These are phyloP conservation scores for Sarcophaga variegata DNA, from an alignment of 2,888 invertebrate species.

Conservation along the genomic window DNA sequence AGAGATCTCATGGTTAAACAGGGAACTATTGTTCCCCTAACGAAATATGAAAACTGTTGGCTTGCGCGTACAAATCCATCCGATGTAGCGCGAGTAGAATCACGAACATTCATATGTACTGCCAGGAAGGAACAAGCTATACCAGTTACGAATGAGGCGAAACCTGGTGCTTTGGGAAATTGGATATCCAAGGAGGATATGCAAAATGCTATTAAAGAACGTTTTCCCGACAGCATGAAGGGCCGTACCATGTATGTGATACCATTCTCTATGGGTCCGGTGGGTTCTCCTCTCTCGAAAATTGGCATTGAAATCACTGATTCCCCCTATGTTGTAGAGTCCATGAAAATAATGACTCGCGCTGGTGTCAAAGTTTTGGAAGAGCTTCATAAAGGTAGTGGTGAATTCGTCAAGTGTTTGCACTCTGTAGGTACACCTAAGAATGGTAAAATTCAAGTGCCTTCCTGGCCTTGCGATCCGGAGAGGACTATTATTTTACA, in stretches of 20 bases:
- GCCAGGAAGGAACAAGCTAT: conserved; percentile 90
- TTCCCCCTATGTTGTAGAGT: conserved; percentile 97
- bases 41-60: conserved; percentile 97
- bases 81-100: conserved; percentile 98
- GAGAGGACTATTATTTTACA: conserved; percentile 96
- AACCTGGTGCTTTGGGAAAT: conserved; percentile 93
- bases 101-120: conserved; percentile 96
- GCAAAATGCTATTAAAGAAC: conserved; percentile 89
- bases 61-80: conserved; percentile 97
- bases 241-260: conserved; percentile 99
- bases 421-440: conserved; percentile 95
- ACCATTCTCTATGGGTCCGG: conserved; percentile 99
- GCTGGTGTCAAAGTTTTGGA: conserved; percentile 87
- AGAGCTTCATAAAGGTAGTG: conserved; percentile 82
- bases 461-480: conserved; percentile 98
- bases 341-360: conserved; percentile 98
- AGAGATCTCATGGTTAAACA: conserved; percentile 89
- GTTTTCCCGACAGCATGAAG: conserved; percentile 95
- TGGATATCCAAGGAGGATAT: conserved; percentile 94
- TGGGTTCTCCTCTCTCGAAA: conserved; percentile 96
- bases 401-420: conserved; percentile 91
- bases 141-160: conserved; percentile 89
- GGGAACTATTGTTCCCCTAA: conserved; percentile 89
- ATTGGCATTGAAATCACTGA: conserved; percentile 99
- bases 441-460: conserved; percentile 84